Percentiles rank a stretch among this genome's conserved stretches.
phyloP scores from a whole-genome alignment of 1,140 invertebrate species.

The Drosophila parvula region DNA sequence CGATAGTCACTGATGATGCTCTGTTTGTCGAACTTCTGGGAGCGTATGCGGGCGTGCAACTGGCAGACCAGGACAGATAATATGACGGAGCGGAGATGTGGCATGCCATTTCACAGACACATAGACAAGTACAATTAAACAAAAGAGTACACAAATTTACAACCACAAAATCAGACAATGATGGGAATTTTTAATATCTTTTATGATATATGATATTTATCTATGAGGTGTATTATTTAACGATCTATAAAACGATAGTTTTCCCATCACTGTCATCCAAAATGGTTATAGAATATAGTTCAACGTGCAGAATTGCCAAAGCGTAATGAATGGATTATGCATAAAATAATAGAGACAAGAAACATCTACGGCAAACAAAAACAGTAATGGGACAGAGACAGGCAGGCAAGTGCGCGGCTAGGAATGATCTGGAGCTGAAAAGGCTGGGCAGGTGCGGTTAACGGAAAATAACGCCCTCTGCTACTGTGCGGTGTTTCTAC shows the following conservation, averaged over 20 bases:
- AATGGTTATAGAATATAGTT: neutral
- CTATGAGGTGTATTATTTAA: neutral
- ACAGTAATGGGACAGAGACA: neutral
- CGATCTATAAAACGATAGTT: too few species aligned
- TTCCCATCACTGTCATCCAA: constrained; percentile 11
- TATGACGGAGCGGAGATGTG: constrained; percentile 20
- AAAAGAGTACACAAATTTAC: constrained; percentile 35
- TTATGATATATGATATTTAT: too few species aligned
- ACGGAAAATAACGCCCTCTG: neutral
- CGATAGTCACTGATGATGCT: constrained; percentile 66
- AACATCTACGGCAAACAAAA: constrained; percentile 18
- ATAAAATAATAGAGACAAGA: constrained; percentile 21
- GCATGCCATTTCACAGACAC: constrained; percentile 47
- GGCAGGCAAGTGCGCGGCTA: constrained; percentile 12
- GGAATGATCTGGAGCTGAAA: constrained; percentile 10
- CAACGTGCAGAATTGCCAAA: constrained; percentile 55
- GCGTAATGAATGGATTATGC: constrained; percentile 38
- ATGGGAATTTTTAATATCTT: neutral
- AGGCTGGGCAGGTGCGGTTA: constrained; percentile 17
- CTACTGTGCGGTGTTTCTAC: constrained; percentile 84
- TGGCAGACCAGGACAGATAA: constrained; percentile 20
- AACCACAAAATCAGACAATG: constrained; percentile 22
- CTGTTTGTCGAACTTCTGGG: constrained; percentile 63
- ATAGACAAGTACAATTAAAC: constrained; percentile 49
- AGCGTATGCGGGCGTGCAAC: constrained; percentile 61